These are phyloP conservation scores for Sternotherus odoratus DNA, from an alignment of 2,797 vertebrate genomes.

Conservation along the genomic window DNA sequence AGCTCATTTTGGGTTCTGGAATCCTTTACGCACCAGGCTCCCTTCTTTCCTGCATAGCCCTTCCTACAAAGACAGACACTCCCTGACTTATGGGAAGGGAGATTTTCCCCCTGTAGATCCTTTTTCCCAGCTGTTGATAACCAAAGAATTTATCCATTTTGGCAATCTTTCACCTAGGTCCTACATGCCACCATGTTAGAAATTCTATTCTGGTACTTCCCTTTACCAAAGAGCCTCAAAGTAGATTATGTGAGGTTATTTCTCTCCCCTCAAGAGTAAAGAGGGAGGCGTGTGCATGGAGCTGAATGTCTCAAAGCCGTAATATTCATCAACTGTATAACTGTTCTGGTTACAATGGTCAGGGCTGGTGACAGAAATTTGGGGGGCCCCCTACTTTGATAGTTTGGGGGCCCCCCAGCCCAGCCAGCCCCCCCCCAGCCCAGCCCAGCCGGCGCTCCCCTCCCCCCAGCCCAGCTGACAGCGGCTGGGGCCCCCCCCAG, in stretches of 20 bases:
- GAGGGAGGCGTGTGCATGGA: background rate
- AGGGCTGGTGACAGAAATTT: too few relatives aligned
- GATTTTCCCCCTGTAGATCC: background rate
- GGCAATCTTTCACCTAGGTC: background rate
- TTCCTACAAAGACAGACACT: background rate
- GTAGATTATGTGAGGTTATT: fast-evolving
- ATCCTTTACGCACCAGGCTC: background rate
- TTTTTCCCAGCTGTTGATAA: background rate
- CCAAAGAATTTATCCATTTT: background rate
- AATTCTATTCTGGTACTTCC: background rate
- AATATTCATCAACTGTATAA: background rate
- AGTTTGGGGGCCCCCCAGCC: too few relatives aligned
- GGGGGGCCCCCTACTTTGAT: too few relatives aligned
- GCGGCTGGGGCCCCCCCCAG: too few relatives aligned
- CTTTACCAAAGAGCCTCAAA: background rate
- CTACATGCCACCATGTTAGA: background rate
- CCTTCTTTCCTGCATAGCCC: background rate
- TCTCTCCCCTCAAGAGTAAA: background rate
- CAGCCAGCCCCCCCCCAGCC: too few relatives aligned
- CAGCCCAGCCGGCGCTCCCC: too few relatives aligned
- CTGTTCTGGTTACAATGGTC: background rate
- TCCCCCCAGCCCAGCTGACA: too few relatives aligned
- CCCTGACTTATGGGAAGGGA: too few relatives aligned
- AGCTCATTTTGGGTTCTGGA: background rate
- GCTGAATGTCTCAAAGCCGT: background rate